Conservation (phyloP, 2,888 invertebrate genomes). For the Cheilosia scutellata region DNA sequence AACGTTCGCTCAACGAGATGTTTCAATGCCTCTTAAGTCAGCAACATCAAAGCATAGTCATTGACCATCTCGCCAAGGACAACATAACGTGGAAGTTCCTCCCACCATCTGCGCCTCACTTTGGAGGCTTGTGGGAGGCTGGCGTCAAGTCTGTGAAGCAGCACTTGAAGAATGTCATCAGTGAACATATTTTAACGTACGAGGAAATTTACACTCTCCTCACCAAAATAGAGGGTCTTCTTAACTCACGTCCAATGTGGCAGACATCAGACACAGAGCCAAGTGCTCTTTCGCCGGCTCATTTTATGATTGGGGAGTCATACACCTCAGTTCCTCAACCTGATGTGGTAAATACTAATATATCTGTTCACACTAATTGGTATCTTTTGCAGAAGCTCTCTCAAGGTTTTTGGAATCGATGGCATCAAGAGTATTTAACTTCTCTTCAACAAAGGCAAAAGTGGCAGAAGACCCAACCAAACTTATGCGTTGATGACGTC, state of each 20-base stretch:
- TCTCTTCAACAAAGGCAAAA: neutral
- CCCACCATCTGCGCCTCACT: conserved; percentile 22
- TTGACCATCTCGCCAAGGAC: conserved; percentile 2
- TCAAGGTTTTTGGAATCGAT: conserved; percentile 18
- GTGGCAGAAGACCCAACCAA: neutral
- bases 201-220: conserved; percentile 5
- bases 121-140: conserved; percentile 27
- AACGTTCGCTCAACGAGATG: conserved; percentile 4
- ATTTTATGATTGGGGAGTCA: conserved; percentile 32
- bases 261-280: conserved; percentile 13
- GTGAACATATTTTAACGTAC: too few species aligned
- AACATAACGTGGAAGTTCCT: conserved; percentile 22
- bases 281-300: conserved; percentile 16
- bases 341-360: too few species aligned
- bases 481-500: neutral
- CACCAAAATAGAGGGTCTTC: conserved; percentile 15
- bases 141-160: neutral
- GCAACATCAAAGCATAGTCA: neutral
- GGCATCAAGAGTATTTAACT: conserved; percentile 20
- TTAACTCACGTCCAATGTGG: conserved; percentile 18
- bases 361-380: conserved; percentile 1
- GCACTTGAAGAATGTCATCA: conserved; percentile 3
- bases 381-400: conserved; percentile 9
- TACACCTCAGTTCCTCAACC: conserved; percentile 13
- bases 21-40: neutral